Base-by-base conservation (phyloP, 2,888 invertebrate species). In the Lutraria lutraria region DNA sequence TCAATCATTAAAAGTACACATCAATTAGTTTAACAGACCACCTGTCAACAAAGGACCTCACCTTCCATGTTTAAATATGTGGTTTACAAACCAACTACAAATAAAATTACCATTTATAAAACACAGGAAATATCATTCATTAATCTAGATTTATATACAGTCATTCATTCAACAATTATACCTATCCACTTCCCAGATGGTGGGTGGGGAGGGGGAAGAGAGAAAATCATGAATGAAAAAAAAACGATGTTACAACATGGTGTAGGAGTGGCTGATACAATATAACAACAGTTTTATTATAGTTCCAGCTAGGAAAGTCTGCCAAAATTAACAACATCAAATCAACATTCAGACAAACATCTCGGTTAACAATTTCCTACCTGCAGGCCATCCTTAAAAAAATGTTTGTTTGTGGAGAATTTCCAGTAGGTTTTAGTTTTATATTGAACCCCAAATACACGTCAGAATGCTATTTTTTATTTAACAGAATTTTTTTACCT, bases 271-370 rank as follows among this genome's bases (percentile, higher is more conserved):
- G 12, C 72, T 72, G 31, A 0, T 31, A 34, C 31, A 25, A 34
- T 34, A 76, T 31, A 76, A 76, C 76, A 34, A 31, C 76, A 76
- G 34, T 76, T 76, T 31, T 76, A 76, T 76, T 76, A 31, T 76
- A 31, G 16, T 19, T 34, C 31, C 15, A 31, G 34, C 34, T 34
- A 34, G 76, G 76, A 76, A 31, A 76, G 76, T 34, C 76, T 76
- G 76, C 76, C 76, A 76, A 76, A 31, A 76, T 76, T 76, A 76
- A 76, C 76, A 76, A 31, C 76, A 76, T 76, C 34, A 76, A 31
- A 34, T 76, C 76, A 76, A 76, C 76, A 76, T 19, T 16, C n/a
- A n/a, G n/a, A 15, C 56, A n/a, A 63, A 31, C 16, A 76, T 31
- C 16, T 76, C 34, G 34, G 76, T 34, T 76, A 76, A 34, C 31